phyloP scores from a whole-genome alignment of 2,113 vertebrate genomes.

The Eublepharis macularius region DNA sequence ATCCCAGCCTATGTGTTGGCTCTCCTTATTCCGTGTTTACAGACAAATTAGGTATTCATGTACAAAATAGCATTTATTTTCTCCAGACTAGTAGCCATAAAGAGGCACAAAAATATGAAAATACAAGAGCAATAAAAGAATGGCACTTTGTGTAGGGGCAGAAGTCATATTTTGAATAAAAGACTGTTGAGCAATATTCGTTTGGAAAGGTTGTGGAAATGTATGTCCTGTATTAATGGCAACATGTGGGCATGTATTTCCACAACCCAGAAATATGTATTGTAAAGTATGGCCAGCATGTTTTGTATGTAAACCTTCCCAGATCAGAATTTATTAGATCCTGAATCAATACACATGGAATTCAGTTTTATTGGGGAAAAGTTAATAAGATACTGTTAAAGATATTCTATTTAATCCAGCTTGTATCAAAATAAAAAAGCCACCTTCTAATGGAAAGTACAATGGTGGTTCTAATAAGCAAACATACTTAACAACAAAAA shows the following conservation, averaged over 20 bases:
- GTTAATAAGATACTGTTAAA: constrained; percentile 21
- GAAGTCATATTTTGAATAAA: background rate
- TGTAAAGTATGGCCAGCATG: background rate
- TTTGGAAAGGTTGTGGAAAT: background rate
- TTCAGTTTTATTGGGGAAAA: constrained; percentile 5
- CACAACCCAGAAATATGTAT: background rate
- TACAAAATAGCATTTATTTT: background rate
- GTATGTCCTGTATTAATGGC: background rate
- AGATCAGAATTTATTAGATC: background rate
- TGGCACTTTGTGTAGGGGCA: background rate
- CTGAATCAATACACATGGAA: background rate
- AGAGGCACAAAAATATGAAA: background rate
- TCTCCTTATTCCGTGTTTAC: too few species aligned
- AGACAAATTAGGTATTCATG: background rate
- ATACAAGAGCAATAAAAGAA: background rate
- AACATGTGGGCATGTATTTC: background rate
- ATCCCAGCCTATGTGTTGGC: too few species aligned
- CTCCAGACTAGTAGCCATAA: background rate
- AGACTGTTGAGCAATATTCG: background rate
- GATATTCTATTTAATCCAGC: constrained; percentile 31
- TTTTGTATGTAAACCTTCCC: background rate
- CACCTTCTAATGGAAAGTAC: constrained; percentile 55
- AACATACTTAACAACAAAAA: constrained; percentile 50
- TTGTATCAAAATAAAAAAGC: constrained; percentile 44
- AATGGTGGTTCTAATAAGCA: constrained; percentile 39